phyloP scores from a whole-genome alignment of 92 coral and sea anemone genomes.

The Nematostella vectensis region DNA sequence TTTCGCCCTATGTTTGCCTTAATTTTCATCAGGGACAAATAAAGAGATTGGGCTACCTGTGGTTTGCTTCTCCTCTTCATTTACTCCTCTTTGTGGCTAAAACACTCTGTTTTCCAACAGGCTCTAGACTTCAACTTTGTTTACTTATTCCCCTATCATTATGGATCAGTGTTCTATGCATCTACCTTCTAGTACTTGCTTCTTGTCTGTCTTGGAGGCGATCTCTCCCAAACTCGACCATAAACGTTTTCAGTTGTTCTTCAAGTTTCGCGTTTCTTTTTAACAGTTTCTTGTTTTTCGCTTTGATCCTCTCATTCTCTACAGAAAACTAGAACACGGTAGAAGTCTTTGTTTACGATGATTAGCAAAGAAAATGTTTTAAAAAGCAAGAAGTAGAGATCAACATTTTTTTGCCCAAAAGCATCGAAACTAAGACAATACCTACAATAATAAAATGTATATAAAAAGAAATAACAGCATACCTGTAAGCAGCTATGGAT shows the following conservation, averaged over 20 bases:
- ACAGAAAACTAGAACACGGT: slow-evolving; percentile 44
- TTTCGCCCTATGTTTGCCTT: no score
- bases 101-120: no score
- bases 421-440: background rate
- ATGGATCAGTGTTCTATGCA: no score
- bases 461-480: background rate
- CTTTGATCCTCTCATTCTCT: slow-evolving; percentile 74
- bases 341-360: background rate
- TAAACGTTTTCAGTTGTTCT: slow-evolving; percentile 49
- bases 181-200: slow-evolving; percentile 40
- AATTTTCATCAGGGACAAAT: no score
- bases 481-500: slow-evolving; percentile 75
- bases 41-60: no score
- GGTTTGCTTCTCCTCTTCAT: no score
- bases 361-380: background rate
- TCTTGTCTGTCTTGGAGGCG: background rate
- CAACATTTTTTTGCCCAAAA: no score
- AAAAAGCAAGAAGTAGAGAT: no score
- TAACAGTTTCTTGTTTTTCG: slow-evolving; percentile 72
- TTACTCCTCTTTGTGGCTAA: no score
- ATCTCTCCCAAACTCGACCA: slow-evolving; percentile 34
- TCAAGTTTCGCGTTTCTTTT: slow-evolving; percentile 50
- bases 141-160: no score
- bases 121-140: no score
- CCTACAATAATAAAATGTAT: background rate